Base-by-base conservation (phyloP, 2,797 vertebrate species). In the Anolis apletophallus region DNA sequence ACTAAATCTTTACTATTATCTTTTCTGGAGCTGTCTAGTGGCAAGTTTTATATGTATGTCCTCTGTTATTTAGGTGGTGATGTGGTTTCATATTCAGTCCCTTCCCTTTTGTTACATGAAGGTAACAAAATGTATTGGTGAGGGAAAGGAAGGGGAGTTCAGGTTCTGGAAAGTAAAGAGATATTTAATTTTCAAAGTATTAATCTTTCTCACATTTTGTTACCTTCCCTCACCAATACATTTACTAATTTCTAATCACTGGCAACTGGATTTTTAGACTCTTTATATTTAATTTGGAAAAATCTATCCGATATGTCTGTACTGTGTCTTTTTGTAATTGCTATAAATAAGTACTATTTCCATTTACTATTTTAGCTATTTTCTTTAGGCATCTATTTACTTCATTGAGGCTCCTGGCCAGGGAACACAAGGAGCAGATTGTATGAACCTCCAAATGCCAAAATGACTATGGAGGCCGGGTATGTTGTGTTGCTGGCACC, bases 21-120 rank as follows among this genome's bases (percentile, higher is more conserved):
- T 46, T 88, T 86, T 74, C 71, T 80, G 36, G 77, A 87, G 74
- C n/a, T 87, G 85, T 75, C 87, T 59, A 87, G 46, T 86, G 73
- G 81, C 87, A 74, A 79, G 57, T 83, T 87, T 50, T 88, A 74
- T 88, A 87, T 86, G 76, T 82, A 86, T 77, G 16, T 64, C 26
- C 52, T 61, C 17, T 72, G 23, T 73, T 84, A 81, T 87, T 73
- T 84, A 59, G 78, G 67, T 78, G 13, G 64, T 50, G 26, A 6
- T 14, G 14, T 46, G n/a, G 29, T 54, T 81, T 52, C 80, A 50
- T 78, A 2, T 77, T 77, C 32, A 6, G 16, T 16, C 52, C 14
- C 13, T 71, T 26, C 76, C 67, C 57, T 77, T 64, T 10, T 54
- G 52, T 3, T 54, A 46, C 34, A n/a, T 32, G 82, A 84, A 91